A percentile compares a stretch with the other conserved stretches of the same genome.
phyloP scores from a whole-genome alignment of 2,888 invertebrate genomes.

The Spialia ferax region DNA sequence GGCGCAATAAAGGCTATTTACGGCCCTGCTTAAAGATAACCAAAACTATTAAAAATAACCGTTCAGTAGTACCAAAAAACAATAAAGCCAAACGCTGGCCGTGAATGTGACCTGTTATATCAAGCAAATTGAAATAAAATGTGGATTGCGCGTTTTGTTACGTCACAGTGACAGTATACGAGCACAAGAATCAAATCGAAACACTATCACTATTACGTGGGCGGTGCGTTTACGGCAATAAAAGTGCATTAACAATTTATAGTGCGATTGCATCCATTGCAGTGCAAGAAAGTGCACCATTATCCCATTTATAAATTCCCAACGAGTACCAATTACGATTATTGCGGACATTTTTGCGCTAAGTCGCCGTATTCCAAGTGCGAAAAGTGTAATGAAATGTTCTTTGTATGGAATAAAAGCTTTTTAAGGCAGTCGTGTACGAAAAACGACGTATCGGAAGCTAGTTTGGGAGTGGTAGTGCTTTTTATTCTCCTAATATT shows the following conservation, averaged over 20 bases:
- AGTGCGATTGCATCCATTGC: conserved; percentile 47
- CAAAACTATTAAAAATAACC: background rate
- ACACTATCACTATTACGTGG: conserved; percentile 32
- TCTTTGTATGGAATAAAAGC: background rate
- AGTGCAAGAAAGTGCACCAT: conserved; percentile 36
- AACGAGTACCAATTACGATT: conserved; percentile 33
- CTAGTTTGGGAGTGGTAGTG: background rate
- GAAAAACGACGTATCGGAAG: background rate
- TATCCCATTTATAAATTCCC: conserved; percentile 34
- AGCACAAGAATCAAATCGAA: conserved; percentile 17
- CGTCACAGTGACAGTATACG: conserved; percentile 18
- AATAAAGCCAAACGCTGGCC: background rate
- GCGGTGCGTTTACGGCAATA: conserved; percentile 46
- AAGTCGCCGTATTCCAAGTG: conserved; percentile 2
- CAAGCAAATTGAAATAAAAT: background rate
- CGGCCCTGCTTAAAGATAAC: too few relatives aligned
- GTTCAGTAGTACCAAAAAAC: background rate
- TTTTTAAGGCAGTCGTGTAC: background rate
- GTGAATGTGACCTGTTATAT: conserved; percentile 10
- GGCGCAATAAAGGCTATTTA: background rate
- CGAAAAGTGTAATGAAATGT: background rate
- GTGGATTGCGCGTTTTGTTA: conserved; percentile 18
- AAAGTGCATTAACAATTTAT: conserved; percentile 49
- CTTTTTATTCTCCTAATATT: background rate
- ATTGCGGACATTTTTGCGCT: conserved; percentile 19